phyloP scores from a whole-genome alignment of 2,113 vertebrate genomes.

The Antennarius striatus region DNA sequence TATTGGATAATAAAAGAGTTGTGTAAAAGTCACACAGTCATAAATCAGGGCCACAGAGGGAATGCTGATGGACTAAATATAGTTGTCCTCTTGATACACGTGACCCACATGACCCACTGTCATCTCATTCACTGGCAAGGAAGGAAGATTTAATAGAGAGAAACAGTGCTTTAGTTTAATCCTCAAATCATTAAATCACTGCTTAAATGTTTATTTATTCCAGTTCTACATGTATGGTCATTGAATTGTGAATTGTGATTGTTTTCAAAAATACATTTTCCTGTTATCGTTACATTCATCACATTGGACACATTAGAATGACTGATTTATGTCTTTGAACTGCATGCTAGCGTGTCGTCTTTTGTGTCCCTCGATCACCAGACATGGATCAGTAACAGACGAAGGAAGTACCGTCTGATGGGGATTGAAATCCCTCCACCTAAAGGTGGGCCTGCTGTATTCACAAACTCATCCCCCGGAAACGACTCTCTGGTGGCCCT shows the following conservation, averaged over 20 bases:
- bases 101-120: conserved; percentile 43
- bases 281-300: background rate
- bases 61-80: conserved; percentile 62
- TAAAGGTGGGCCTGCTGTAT: conserved; percentile 92
- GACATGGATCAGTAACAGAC: conserved; percentile 99
- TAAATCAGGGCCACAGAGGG: conserved; percentile 36
- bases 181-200: background rate
- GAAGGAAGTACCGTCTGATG: conserved; percentile 97
- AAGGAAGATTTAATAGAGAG: conserved; percentile 6
- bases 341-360: background rate
- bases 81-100: conserved; percentile 45
- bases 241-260: background rate
- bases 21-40: conserved; percentile 56
- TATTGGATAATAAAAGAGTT: conserved; percentile 51
- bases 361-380: conserved; percentile 60
- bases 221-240: background rate
- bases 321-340: background rate
- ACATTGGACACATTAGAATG: background rate
- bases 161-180: background rate
- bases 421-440: conserved; percentile 96
- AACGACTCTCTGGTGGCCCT: conserved; percentile 81
- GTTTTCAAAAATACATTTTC: too few relatives aligned
- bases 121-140: conserved; percentile 30
- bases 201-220: background rate
- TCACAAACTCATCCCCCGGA: conserved; percentile 84